These are phyloP conservation scores for Pygmarrhopalites habei DNA, from an alignment of 1,140 invertebrate species.

Conservation along the genomic window DNA sequence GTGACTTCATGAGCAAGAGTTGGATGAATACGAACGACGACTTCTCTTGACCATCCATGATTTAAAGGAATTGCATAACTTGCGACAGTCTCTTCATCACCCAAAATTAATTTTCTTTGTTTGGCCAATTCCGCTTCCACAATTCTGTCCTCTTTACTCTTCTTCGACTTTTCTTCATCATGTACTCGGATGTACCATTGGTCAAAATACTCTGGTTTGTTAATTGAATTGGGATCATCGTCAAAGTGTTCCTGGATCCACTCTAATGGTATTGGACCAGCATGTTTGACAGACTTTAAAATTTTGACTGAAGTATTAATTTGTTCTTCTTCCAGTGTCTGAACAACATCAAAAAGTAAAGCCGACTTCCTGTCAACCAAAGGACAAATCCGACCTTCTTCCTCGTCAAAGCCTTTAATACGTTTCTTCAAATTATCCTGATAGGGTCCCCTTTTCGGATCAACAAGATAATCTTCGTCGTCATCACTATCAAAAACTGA, in stretches of 20 bases:
- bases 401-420: conserved; percentile 17
- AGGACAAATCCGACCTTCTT: conserved; percentile 15
- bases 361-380: conserved; percentile 21
- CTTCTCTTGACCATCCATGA: conserved; percentile 30
- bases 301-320: background rate
- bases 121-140: conserved; percentile 5
- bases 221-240: no score
- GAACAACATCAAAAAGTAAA: conserved; percentile 23
- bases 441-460: background rate
- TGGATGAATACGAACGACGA: conserved; percentile 18
- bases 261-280: no score
- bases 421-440: conserved; percentile 13
- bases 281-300: background rate
- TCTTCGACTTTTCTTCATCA: background rate
- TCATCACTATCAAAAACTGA: conserved; percentile 6
- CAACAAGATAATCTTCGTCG: conserved; percentile 14
- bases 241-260: no score
- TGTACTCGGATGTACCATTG: no score
- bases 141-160: background rate
- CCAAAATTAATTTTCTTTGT: background rate
- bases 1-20: background rate
- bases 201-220: no score
- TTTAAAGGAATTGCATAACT: no score
- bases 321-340: conserved; percentile 12
- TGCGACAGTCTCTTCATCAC: background rate